Conservation (phyloP, 2,797 vertebrate genomes). For the Emydoidea blandingii region DNA sequence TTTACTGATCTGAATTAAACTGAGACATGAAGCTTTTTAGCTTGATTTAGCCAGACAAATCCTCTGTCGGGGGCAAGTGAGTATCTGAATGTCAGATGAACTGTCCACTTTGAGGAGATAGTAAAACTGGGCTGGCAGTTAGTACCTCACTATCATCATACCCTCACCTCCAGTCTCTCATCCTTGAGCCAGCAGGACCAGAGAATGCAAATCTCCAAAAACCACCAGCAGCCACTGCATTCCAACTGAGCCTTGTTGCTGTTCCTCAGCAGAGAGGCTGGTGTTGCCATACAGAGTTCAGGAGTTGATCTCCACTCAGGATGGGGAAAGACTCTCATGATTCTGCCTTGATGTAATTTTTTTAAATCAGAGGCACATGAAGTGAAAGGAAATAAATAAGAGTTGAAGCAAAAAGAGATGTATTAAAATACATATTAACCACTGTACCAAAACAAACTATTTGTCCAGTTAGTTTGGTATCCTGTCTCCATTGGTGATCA, state of each 20-base stretch:
- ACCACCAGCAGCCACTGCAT: background rate
- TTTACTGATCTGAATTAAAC: background rate
- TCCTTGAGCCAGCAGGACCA: background rate
- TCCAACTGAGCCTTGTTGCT: background rate
- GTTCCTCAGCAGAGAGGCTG: background rate
- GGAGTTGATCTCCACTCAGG: rapidly evolving
- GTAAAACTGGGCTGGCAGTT: background rate
- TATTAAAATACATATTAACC: background rate
- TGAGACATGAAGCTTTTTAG: background rate
- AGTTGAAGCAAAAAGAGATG: background rate
- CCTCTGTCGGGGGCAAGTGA: background rate
- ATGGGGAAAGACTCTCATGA: background rate
- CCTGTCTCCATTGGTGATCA: background rate
- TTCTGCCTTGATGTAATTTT: background rate
- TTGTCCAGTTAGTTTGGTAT: background rate
- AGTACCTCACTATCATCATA: background rate
- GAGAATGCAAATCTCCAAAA: background rate
- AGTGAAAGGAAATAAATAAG: background rate
- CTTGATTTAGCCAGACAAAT: background rate
- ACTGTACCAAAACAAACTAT: background rate
- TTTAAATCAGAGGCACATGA: background rate
- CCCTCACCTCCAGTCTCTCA: background rate
- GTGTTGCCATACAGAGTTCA: rapidly evolving
- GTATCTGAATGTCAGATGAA: background rate
- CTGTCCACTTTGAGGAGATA: background rate